Percentiles rank a stretch among this genome's conserved stretches.
phyloP scores from a whole-genome alignment of 2,888 invertebrate species.

The Andrena fulva region DNA sequence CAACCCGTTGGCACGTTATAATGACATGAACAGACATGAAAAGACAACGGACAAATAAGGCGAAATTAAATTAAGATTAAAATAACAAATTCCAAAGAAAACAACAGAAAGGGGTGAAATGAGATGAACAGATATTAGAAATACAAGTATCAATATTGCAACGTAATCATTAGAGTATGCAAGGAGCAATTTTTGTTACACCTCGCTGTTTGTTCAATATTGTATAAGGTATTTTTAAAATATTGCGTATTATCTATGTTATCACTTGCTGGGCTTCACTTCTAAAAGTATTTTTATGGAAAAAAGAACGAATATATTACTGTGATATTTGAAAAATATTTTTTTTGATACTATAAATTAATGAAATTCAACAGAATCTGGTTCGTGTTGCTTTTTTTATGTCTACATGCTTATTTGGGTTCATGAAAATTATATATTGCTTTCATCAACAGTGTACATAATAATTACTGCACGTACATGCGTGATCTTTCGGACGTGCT shows the following conservation, averaged over 20 bases:
- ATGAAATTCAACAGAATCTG: neutral
- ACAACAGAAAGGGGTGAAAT: too few species aligned
- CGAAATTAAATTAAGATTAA: too few species aligned
- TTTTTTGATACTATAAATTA: neutral
- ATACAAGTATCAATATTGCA: too few species aligned
- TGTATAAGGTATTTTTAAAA: too few species aligned
- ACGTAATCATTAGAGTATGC: too few species aligned
- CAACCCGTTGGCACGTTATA: too few species aligned
- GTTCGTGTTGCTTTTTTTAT: neutral
- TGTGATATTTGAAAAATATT: neutral
- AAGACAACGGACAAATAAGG: too few species aligned
- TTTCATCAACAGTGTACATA: neutral
- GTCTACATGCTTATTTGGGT: neutral
- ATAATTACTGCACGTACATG: slow-evolving; percentile 3
- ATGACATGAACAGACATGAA: too few species aligned
- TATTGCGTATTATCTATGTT: neutral
- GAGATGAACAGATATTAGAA: too few species aligned
- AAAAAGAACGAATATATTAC: neutral
- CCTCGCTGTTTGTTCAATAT: too few species aligned
- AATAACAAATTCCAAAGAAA: too few species aligned
- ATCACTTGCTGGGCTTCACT: neutral
- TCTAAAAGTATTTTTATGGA: neutral
- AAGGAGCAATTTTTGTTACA: too few species aligned
- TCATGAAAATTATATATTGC: slow-evolving; percentile 4
- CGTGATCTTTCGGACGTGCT: neutral